phyloP scores from a whole-genome alignment of 2,888 invertebrate species.

The Hirtodrosophila cameraria region DNA sequence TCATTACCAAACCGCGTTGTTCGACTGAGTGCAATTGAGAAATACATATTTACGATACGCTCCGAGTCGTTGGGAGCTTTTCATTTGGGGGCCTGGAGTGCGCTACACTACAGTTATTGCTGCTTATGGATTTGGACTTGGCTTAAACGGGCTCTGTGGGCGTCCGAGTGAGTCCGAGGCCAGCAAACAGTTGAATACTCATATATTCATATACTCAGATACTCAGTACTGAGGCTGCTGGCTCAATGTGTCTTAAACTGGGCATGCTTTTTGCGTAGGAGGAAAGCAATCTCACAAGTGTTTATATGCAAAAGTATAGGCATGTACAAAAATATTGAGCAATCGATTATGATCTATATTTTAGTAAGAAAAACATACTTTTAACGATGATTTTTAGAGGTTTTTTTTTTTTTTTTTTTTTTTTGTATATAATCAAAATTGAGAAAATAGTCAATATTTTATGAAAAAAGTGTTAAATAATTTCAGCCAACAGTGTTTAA shows the following conservation, averaged over 20 bases:
- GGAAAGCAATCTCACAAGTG: neutral
- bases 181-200: slow-evolving; percentile 14
- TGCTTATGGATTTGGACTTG: slow-evolving; percentile 49
- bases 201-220: slow-evolving; percentile 4
- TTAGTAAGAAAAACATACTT: too few relatives aligned
- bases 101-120: slow-evolving; percentile 53
- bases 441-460: too few relatives aligned
- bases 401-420: too few relatives aligned
- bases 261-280: slow-evolving; percentile 33
- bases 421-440: too few relatives aligned
- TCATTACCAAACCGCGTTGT: slow-evolving; percentile 64
- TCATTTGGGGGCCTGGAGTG: slow-evolving; percentile 35
- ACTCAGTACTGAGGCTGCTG: neutral
- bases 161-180: slow-evolving; percentile 34
- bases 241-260: neutral
- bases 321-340: neutral
- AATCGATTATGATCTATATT: too few relatives aligned
- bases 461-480: too few relatives aligned
- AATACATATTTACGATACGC: slow-evolving; percentile 70
- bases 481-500: too few relatives aligned
- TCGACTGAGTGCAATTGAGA: slow-evolving; percentile 74
- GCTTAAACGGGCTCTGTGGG: slow-evolving; percentile 32
- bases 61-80: slow-evolving; percentile 55
- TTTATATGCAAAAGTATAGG: neutral
- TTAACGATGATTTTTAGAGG: too few relatives aligned